phyloP scores from a whole-genome alignment of 2,888 invertebrate species.

The Acanthosepion lycidas region DNA sequence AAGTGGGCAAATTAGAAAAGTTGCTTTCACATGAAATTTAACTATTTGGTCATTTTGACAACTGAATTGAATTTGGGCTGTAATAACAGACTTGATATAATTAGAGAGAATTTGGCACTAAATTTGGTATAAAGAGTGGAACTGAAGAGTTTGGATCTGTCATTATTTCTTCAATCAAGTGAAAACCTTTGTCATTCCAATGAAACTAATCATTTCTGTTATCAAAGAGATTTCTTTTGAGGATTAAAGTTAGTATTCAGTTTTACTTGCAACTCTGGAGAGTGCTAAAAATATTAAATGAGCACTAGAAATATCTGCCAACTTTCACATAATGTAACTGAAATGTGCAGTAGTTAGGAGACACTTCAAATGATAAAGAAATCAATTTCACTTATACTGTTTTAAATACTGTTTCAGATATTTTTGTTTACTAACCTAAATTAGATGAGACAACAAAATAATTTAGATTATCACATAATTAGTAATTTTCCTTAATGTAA shows the following conservation, averaged over 20 bases:
- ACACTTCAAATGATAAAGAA: neutral
- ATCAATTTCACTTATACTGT: neutral
- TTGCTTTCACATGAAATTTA: neutral
- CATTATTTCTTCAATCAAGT: conserved; percentile 9
- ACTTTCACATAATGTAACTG: neutral
- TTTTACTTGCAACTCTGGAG: neutral
- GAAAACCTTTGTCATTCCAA: neutral
- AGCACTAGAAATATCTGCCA: neutral
- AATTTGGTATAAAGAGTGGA: neutral
- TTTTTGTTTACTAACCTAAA: neutral
- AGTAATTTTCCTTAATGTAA: neutral
- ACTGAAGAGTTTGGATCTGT: conserved; percentile 22
- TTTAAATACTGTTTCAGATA: neutral
- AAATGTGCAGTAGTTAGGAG: neutral
- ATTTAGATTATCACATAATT: neutral
- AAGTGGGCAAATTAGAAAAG: neutral
- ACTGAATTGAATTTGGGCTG: neutral
- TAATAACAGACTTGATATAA: conserved; percentile 22
- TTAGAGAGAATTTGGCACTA: neutral
- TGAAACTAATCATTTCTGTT: neutral
- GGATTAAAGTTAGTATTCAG: neutral
- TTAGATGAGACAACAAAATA: too few species aligned
- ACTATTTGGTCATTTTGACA: conserved; percentile 6
- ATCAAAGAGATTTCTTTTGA: conserved; percentile 22
- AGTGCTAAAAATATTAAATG: neutral